phyloP scores from a whole-genome alignment of 2,888 invertebrate species.

The Philaethria dido region DNA sequence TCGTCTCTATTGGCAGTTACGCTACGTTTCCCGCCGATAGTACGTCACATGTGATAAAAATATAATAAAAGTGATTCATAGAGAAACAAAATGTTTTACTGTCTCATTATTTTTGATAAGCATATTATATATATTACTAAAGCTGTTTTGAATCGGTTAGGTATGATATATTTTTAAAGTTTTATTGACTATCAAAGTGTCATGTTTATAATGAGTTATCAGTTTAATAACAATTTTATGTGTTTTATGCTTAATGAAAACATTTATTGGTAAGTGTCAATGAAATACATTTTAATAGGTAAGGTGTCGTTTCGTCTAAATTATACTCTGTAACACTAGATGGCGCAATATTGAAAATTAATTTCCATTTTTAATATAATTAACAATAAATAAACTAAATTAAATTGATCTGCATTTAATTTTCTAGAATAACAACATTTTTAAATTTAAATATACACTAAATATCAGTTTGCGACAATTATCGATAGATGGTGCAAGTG shows the following conservation, averaged over 20 bases:
- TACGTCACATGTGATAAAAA: slow-evolving; percentile 51
- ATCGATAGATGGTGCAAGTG: slow-evolving; percentile 34
- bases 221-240: slow-evolving; percentile 8
- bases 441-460: neutral
- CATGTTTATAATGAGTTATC: slow-evolving; percentile 23
- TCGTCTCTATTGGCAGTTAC: slow-evolving; percentile 76
- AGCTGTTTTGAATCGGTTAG: slow-evolving; percentile 23
- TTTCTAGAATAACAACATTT: neutral
- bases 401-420: neutral
- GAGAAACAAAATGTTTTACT: slow-evolving; percentile 32
- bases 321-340: slow-evolving; percentile 39
- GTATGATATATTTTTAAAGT: slow-evolving; percentile 35
- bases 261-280: neutral
- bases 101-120: slow-evolving; percentile 39
- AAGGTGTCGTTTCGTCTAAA: neutral
- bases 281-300: neutral
- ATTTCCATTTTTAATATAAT: neutral
- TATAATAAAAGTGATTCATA: slow-evolving; percentile 44
- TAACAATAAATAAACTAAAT: neutral
- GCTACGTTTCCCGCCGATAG: slow-evolving; percentile 56
- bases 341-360: slow-evolving; percentile 39
- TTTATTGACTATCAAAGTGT: slow-evolving; percentile 13
- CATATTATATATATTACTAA: slow-evolving; percentile 13
- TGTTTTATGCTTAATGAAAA: neutral
- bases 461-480: neutral